A percentile compares a stretch with the other conserved stretches of the same genome.
These are phyloP conservation scores for Lithophane ornitopus DNA, from an alignment of 2,888 invertebrate genomes.

Conservation along the genomic window DNA sequence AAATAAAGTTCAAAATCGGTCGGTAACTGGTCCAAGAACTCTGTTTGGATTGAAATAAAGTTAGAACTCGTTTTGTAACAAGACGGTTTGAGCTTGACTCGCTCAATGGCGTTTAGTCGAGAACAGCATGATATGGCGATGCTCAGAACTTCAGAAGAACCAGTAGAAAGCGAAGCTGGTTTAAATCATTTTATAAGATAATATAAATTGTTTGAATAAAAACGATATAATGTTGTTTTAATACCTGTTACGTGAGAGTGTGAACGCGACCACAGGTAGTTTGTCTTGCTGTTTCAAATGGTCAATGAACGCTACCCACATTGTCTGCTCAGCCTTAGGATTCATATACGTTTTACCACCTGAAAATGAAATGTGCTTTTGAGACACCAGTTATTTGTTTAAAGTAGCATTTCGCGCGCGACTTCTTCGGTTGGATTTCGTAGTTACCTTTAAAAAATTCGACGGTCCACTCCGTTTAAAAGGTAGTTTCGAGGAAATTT, in stretches of 20 bases:
- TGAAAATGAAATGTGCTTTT: conserved; percentile 46
- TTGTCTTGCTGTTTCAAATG: conserved; percentile 95
- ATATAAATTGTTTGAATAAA: neutral
- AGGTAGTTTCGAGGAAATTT: neutral
- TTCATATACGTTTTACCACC: conserved; percentile 85
- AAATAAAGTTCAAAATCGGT: neutral
- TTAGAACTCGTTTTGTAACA: neutral
- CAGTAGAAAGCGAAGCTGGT: neutral
- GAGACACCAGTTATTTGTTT: neutral
- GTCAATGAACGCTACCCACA: conserved; percentile 95
- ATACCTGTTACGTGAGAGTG: conserved; percentile 96
- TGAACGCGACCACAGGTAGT: conserved; percentile 98
- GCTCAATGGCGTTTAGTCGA: neutral
- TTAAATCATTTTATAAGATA: neutral
- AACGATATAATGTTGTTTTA: conserved; percentile 65
- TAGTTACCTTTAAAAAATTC: neutral
- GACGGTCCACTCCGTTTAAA: neutral
- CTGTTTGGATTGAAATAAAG: neutral
- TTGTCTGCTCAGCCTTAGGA: conserved; percentile 94
- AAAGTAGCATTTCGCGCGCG: neutral
- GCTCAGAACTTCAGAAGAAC: neutral
- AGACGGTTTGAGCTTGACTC: neutral
- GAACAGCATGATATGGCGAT: neutral
- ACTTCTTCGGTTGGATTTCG: neutral
- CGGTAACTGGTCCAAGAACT: neutral